These are phyloP conservation scores for Rhysida immarginata DNA, from an alignment of 1,140 invertebrate species.

Conservation along the genomic window DNA sequence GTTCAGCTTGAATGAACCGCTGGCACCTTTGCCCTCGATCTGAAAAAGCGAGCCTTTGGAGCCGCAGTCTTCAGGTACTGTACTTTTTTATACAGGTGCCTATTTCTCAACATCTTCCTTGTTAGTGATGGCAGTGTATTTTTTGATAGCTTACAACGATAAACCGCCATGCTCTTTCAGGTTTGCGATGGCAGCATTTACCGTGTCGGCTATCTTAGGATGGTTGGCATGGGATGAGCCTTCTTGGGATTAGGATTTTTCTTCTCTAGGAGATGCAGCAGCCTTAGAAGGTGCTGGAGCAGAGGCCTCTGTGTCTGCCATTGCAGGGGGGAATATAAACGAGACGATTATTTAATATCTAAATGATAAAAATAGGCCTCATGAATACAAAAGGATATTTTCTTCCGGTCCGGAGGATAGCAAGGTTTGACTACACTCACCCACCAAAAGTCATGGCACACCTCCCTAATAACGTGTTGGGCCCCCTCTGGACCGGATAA, in stretches of 20 bases:
- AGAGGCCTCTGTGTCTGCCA: neutral
- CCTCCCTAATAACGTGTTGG: too few relatives aligned
- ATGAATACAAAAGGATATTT: too few relatives aligned
- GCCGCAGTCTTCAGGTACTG: constrained; percentile 19
- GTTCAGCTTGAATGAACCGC: constrained; percentile 18
- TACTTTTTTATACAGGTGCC: constrained; percentile 17
- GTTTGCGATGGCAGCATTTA: constrained; percentile 39
- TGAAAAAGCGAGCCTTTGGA: constrained; percentile 16
- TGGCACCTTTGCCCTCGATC: constrained; percentile 20
- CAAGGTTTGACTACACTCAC: too few relatives aligned
- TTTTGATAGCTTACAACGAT: constrained; percentile 45
- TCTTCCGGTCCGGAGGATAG: too few relatives aligned
- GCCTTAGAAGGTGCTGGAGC: neutral
- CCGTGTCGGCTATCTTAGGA: constrained; percentile 27
- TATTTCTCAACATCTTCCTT: constrained; percentile 33
- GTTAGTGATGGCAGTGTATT: constrained; percentile 41
- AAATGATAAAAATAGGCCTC: too few relatives aligned
- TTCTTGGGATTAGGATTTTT: constrained; percentile 15
- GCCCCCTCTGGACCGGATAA: too few relatives aligned
- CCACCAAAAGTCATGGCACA: too few relatives aligned
- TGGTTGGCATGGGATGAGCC: constrained; percentile 20
- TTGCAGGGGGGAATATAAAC: too few relatives aligned
- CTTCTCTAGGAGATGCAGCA: constrained; percentile 9
- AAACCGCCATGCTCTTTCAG: constrained; percentile 44
- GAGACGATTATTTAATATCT: too few relatives aligned